Evolutionary conservation across 2,113 vertebrate genomes (phyloP), one percentile per base, ranked within the genome.

Genomic region (Phaethon lepturus): DNA sequence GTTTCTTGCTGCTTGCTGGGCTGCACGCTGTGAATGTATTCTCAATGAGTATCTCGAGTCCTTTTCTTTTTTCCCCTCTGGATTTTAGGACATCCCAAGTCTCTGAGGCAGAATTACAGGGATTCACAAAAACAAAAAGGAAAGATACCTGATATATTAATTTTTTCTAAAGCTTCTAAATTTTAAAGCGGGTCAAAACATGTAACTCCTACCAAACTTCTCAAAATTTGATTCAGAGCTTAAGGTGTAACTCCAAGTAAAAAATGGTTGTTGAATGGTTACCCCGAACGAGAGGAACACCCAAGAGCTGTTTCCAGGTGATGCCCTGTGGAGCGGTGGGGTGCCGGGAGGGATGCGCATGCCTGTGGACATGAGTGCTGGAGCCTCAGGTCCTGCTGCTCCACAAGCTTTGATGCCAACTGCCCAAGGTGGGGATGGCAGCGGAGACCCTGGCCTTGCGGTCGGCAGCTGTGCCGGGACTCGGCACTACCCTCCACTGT

Each of bases 101-200:
- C 26, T 63, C 62, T 59, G 8, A 72, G 67, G 6, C 20, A 58
- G 40, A 55, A 52, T 40, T 25, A 17, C 40, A 42, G 24, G 24
- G 24, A 10, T 29, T 55, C 11, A 52, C 16, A 68, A 13, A 13
- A n/a, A 38, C 14, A 20, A 78, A 50, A 24, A 10, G 24, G 8
- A 7, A 84, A 71, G 23, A 42, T 13, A 55, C 6, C 6, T 0
- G 0, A 2, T 53, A 7, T 31, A 8, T 56, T 86, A 0, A 13
- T 63, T 40, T 38, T 50, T 94, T 26, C 17, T 9, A 45, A 67
- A 68, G n/a, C 11, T 55, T 6, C 13, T 31, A 13, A 17, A 22
- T 68, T 19, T 73, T 52, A n/a, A 52, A 78, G 7, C 6, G 2
- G 9, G 5, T 24, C 35, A 69, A 56, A 66, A 47, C 11, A 12